Base-by-base conservation (phyloP, 2,888 invertebrate genomes). In the Elgonia sp. region DNA sequence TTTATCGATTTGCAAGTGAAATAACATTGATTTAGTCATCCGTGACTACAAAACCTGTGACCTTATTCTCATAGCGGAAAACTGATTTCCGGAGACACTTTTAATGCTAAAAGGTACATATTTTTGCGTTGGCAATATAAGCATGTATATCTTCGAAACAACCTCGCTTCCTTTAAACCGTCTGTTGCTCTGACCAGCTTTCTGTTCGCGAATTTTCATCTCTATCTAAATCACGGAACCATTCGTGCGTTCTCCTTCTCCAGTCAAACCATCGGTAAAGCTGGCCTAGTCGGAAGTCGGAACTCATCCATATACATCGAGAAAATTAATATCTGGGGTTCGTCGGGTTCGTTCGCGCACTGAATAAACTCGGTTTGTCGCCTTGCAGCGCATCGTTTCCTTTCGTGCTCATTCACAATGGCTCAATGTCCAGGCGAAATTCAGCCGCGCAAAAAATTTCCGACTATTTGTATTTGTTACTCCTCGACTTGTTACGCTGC, bases 261-360 rank as follows among this genome's bases (percentile, higher is more conserved):
- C 80, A 62, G 57, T 53, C 72, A 60, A 75, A 63, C 81, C 82
- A 72, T 81, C 82, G 85, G 89, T 85, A 88, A 79, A 84, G 85
- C 89, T 90, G 90, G 90, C 91, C 89, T 91, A 92, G 92, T 90
- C 88, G 81, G 89, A 90, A 92, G 88, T 92, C 91, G 90, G 90
- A 91, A 91, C 93, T 94, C 94, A 93, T 94, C 93, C 93, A 94
- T 94, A 94, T 93, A 94, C 94, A 94, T 93, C 92, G 92, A 82
- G 92, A 94, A 94, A 94, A 94, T 94, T 94, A 94, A 94, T 94
- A 94, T 93, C 92, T 91, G 90, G 89, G 90, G 90, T 92, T 91
- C 90, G 90, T 89, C 86, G 90, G 89, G 86, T 91, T 92, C 88
- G 91, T 90, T 92, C 91, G 90, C 91, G 89, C 91, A 89, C 91